These are phyloP conservation scores for Synchiropus splendidus DNA, from an alignment of 2,113 vertebrate species.

Conservation along the genomic window DNA sequence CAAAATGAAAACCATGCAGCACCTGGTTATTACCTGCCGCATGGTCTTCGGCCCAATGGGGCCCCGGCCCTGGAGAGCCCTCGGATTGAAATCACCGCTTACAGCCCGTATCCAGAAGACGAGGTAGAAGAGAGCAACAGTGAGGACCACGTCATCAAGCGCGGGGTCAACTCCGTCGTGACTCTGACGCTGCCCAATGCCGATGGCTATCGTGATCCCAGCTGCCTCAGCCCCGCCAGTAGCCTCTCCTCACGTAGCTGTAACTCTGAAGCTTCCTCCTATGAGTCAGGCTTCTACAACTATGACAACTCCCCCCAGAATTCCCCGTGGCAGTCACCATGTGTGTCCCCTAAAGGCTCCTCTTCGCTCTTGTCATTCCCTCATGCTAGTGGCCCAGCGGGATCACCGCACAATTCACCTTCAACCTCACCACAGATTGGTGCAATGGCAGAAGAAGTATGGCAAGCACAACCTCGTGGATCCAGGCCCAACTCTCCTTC, in stretches of 20 bases:
- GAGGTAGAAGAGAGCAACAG: conserved; percentile 72
- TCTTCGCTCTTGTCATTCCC: conserved; percentile 81
- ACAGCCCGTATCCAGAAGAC: conserved; percentile 80
- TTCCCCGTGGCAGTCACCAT: conserved; percentile 93
- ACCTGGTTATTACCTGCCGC: conserved; percentile 75
- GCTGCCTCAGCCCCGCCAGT: conserved; percentile 89
- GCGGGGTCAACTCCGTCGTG: conserved; percentile 78
- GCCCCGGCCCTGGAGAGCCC: conserved; percentile 85
- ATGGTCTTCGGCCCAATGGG: conserved; percentile 74
- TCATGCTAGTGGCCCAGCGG: conserved; percentile 64
- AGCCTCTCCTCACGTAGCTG: conserved; percentile 94
- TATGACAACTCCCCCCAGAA: conserved; percentile 88
- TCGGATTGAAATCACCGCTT: conserved; percentile 93
- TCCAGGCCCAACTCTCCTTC: conserved; percentile 82
- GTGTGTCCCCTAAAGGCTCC: conserved; percentile 85
- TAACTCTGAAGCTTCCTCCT: conserved; percentile 92
- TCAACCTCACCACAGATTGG: conserved; percentile 81
- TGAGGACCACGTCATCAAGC: conserved; percentile 65
- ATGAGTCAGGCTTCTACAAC: conserved; percentile 88
- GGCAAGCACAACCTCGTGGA: conserved; percentile 71
- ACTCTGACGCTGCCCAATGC: conserved; percentile 83
- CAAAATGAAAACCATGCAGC: conserved; percentile 68
- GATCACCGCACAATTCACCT: conserved; percentile 81
- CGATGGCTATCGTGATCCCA: conserved; percentile 87
- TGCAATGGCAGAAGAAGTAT: conserved; percentile 80